Base-by-base conservation (phyloP, 1,140 invertebrate genomes). In the Zaprionus taronus region DNA sequence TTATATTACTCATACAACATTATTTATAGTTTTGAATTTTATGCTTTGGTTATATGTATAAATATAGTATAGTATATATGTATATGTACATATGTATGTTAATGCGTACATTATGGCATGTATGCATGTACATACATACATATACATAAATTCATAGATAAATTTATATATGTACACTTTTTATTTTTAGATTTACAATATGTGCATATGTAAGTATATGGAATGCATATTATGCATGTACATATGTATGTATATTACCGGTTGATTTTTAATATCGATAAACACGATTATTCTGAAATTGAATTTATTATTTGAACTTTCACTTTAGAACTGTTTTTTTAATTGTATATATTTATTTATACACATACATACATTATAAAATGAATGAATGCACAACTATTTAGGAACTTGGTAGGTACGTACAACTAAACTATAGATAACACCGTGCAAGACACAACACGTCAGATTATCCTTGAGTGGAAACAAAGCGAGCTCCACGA, bases 401-500 rank as follows among this genome's bases (percentile, higher is more conserved):
- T 20, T 38, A 41, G 26, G 61, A n/a, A 47, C n/a, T 69, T 58
- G 47, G 51, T 84, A 89, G 81, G 68, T 90, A 89, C 85, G 71
- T 90, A 90, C 85, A 89, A 90, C 85, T 82, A 78, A 55, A 73
- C 67, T 84, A 85, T 69, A 85, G 81, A 72, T 75, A 81, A 89
- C 79, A 84, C 79, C 72, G 69, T 67, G 64, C 67, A 61, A 67
- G n/a, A 58, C 71, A 66, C 72, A 81, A 66, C 79, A 65, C 81
- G 26, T 68, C 77, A 71, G 51, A 77, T 71, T 41, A 55, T 63
- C 44, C 51, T 90, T 85, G 55, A 70, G 73, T 63, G 85, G 72
- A 90, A 83, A 84, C 81, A 79, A 90, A 90, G 81, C 77, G 86
- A 90, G 71, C 82, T 80, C 79, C 77, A 77, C 85, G 85, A 85